Conservation (phyloP, 2,797 vertebrate species). For the Anabas testudineus region DNA sequence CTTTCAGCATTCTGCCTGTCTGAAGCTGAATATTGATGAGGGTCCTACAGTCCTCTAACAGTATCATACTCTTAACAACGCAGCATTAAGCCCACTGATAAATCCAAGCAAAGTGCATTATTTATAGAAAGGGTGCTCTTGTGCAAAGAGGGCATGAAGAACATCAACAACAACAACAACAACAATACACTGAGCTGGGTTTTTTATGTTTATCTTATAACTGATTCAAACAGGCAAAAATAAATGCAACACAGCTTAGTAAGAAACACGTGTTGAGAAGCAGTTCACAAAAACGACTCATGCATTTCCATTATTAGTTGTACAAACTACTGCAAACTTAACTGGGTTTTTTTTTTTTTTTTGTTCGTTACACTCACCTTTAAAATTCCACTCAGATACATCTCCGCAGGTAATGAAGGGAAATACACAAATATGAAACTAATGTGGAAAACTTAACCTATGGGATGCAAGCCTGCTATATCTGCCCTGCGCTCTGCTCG, state of each 20-base stretch:
- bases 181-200: conserved; percentile 28
- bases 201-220: conserved; percentile 36
- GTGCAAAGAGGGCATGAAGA: conserved; percentile 35
- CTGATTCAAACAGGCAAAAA: conserved; percentile 15
- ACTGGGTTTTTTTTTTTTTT: conserved; percentile 23
- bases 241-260: conserved; percentile 37
- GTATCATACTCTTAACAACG: conserved; percentile 64
- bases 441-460: conserved; percentile 36
- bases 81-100: conserved; percentile 63
- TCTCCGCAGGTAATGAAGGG: conserved; percentile 45
- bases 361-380: conserved; percentile 45
- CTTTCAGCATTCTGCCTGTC: conserved; percentile 60
- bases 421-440: conserved; percentile 40
- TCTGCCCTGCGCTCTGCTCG: conserved; percentile 47
- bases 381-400: conserved; percentile 36
- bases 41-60: conserved; percentile 51
- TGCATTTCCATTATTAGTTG: conserved; percentile 51
- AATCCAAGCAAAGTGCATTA: conserved; percentile 76
- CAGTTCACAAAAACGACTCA: conserved; percentile 42
- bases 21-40: conserved; percentile 75
- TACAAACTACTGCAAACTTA: conserved; percentile 35
- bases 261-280: conserved; percentile 23
- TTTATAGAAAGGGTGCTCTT: conserved; percentile 66
- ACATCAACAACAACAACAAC: conserved; percentile 46
- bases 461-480: conserved; percentile 30